Conservation (phyloP, 2,113 vertebrate genomes). For the Hipposideros armiger region DNA sequence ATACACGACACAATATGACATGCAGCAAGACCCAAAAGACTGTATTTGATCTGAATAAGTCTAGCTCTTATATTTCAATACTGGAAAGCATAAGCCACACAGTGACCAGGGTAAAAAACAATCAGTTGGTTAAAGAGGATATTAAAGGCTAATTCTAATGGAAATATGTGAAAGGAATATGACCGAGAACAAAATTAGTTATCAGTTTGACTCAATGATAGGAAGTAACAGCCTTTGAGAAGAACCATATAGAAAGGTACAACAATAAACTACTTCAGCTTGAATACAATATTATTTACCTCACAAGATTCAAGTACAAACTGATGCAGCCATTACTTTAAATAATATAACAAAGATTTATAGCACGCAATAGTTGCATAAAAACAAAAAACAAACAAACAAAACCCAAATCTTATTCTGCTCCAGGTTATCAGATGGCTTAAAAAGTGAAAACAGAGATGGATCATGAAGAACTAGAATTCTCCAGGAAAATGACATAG, state of each 20-base stretch:
- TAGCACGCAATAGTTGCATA: neutral
- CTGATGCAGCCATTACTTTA: neutral
- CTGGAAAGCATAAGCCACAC: neutral
- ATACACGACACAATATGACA: constrained; percentile 12
- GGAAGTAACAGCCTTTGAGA: neutral
- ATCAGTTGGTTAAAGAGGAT: neutral
- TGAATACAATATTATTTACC: neutral
- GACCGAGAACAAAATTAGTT: neutral
- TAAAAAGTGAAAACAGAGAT: constrained; percentile 25
- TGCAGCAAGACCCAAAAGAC: neutral
- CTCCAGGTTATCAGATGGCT: neutral
- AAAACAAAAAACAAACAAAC: neutral
- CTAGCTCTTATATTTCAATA: constrained; percentile 1
- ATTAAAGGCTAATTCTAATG: neutral
- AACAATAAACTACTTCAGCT: neutral
- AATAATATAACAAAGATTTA: constrained; percentile 7
- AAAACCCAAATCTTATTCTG: neutral
- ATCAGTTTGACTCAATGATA: neutral
- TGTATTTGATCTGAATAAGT: neutral
- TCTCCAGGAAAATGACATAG: constrained; percentile 5
- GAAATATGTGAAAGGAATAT: constrained; percentile 4
- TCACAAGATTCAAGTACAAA: neutral
- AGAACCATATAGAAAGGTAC: neutral
- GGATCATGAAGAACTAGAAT: neutral
- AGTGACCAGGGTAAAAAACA: neutral